These are phyloP conservation scores for Dallia pectoralis DNA, from an alignment of 2,797 vertebrate species.

Conservation along the genomic window DNA sequence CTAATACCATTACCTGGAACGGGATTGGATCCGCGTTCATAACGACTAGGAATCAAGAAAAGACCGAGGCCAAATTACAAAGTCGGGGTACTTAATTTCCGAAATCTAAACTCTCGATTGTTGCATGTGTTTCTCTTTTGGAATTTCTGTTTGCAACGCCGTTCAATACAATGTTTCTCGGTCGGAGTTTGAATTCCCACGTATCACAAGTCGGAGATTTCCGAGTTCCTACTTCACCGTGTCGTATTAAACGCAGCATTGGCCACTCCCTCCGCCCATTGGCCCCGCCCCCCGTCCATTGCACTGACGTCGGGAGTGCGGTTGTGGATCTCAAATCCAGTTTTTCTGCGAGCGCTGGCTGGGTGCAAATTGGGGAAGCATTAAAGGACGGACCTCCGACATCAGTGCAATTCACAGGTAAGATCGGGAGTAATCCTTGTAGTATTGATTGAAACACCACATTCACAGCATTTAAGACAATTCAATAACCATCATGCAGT, in stretches of 20 bases:
- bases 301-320: slow-evolving; percentile 57
- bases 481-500: neutral
- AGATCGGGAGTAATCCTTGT: neutral
- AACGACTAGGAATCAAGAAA: too few relatives aligned
- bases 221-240: too few relatives aligned
- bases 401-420: slow-evolving; percentile 49
- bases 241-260: neutral
- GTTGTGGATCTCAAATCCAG: slow-evolving; percentile 35
- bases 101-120: too few relatives aligned
- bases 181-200: too few relatives aligned
- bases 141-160: too few relatives aligned
- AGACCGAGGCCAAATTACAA: too few relatives aligned
- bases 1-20: too few relatives aligned
- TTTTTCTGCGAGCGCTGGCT: slow-evolving; percentile 32
- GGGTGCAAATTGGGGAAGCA: slow-evolving; percentile 24
- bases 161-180: too few relatives aligned
- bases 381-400: slow-evolving; percentile 6
- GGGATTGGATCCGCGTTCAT: too few relatives aligned
- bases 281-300: slow-evolving; percentile 16
- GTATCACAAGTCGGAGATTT: too few relatives aligned
- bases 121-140: too few relatives aligned
- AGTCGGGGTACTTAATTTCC: too few relatives aligned
- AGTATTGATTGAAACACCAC: neutral
- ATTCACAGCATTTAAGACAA: neutral
- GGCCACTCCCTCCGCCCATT: slow-evolving; percentile 10